Evolutionary conservation across 2,797 vertebrate species (phyloP).

Genomic region (Rhabdophis nuchalis): DNA sequence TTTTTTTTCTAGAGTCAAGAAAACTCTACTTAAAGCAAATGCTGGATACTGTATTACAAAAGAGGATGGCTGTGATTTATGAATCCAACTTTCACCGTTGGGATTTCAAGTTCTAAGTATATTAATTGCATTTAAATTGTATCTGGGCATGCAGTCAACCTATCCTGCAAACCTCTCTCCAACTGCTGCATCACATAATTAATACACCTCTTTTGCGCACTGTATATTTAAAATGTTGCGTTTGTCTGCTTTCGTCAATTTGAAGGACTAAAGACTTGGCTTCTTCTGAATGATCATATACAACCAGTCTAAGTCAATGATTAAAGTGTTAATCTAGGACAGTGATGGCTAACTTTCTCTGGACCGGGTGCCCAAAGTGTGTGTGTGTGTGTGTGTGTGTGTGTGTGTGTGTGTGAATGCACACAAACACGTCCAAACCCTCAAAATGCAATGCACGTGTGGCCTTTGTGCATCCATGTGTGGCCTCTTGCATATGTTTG

Average conservation of each 20-base stretch:
- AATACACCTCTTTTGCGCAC: neutral
- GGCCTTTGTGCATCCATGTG: no score
- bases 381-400: no score
- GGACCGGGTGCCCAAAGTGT: no score
- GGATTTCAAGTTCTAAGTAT: slow-evolving; percentile 10
- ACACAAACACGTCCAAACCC: no score
- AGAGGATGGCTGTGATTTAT: slow-evolving; percentile 15
- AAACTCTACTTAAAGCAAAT: slow-evolving; percentile 13
- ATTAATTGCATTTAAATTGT: slow-evolving; percentile 13
- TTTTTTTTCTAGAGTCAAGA: neutral
- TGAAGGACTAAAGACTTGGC: neutral
- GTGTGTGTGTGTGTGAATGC: no score
- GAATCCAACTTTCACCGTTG: neutral
- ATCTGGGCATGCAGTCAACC: neutral
- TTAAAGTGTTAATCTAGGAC: neutral
- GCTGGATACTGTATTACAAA: slow-evolving; percentile 1
- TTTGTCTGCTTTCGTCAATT: neutral
- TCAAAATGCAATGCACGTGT: no score
- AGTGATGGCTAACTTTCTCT: no score
- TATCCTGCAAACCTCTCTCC: neutral
- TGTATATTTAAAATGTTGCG: neutral
- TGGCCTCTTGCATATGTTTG: no score
- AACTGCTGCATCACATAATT: slow-evolving; percentile 1
- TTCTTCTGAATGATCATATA: neutral
- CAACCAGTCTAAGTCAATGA: neutral